Conservation (phyloP, 2,888 invertebrate species). For the Gandaritis pyraliata region DNA sequence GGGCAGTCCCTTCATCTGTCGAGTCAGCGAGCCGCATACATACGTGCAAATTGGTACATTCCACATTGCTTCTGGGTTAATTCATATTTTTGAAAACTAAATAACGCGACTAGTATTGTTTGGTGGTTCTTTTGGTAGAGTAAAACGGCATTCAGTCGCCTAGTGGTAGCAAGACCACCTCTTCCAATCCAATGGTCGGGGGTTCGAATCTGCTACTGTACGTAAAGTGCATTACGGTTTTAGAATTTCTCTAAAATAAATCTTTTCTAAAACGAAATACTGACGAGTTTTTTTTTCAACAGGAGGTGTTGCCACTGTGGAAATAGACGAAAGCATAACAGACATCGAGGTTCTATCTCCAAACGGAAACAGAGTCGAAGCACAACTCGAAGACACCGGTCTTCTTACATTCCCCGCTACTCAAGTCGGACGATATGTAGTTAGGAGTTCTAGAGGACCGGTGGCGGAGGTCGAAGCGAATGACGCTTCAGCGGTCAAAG, state of each 20-base stretch:
- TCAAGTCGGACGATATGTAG: conserved; percentile 89
- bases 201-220: too few species aligned
- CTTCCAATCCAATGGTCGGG: too few species aligned
- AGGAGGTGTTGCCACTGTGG: conserved; percentile 85
- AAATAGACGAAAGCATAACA: conserved; percentile 84
- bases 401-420: conserved; percentile 91
- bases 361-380: conserved; percentile 86
- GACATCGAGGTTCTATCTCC: conserved; percentile 88
- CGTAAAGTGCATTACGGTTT: too few species aligned
- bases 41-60: conserved; percentile 87
- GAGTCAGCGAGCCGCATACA: conserved; percentile 88
- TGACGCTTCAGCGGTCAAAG: conserved; percentile 89
- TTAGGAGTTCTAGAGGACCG: conserved; percentile 78
- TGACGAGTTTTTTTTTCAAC: conserved; percentile 15
- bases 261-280: too few species aligned
- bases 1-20: conserved; percentile 95
- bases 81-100: too few species aligned
- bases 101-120: too few species aligned
- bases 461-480: conserved; percentile 89
- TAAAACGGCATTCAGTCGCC: too few species aligned
- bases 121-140: too few species aligned
- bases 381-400: conserved; percentile 82
- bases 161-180: too few species aligned
- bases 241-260: too few species aligned
- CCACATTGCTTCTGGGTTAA: neutral